Base-by-base conservation (phyloP, 1,140 invertebrate species). In the Battus philenor region DNA sequence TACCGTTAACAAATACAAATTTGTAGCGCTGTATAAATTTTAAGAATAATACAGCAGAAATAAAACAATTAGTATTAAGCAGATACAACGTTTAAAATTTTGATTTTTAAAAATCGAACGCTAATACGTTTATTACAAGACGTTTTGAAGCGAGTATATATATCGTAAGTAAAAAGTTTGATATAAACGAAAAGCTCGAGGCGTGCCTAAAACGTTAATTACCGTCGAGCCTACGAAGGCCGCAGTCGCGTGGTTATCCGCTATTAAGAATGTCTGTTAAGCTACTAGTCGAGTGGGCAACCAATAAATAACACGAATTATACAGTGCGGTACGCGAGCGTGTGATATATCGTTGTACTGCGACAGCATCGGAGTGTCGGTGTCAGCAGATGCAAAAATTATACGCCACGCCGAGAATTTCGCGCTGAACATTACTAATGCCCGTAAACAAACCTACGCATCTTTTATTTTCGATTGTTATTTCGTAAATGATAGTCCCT, bases 251-350 rank as follows among this genome's bases (percentile, higher is more conserved):
- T 82, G 76, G 76, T 74, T 68, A 59, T 50, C 47, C 47, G 62
- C 78, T 74, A 79, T 82, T 79, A 81, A 75, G 55, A 36, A 56
- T 60, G 55, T 57, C 46, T 44, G 59, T 54, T 54, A 57, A 48
- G 68, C 74, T 78, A 77, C 75, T 70, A 80, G 66, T 68, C 54
- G 48, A 54, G 54, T 44, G 51, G 46, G 55, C 61, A 55, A 52
- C 53, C 69, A 61, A 80, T 80, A 83, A 83, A 81, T 81, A 75
- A 81, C 61, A 70, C 72, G 80, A 84, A 81, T 81, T 84, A 81
- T 80, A 84, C 73, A 64, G 61, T 63, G 60, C 57, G 63, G 57
- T 65, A 68, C 67, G 69, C 66, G 64, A 59, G 49, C 66, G 50
- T 52, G 77, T 84, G 77, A 84, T 81, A 84, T 84, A 84, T 81